A percentile compares a stretch with the other conserved stretches of the same genome.
Conservation (phyloP, 2,888 invertebrate species). For the Syrphus vitripennis region DNA sequence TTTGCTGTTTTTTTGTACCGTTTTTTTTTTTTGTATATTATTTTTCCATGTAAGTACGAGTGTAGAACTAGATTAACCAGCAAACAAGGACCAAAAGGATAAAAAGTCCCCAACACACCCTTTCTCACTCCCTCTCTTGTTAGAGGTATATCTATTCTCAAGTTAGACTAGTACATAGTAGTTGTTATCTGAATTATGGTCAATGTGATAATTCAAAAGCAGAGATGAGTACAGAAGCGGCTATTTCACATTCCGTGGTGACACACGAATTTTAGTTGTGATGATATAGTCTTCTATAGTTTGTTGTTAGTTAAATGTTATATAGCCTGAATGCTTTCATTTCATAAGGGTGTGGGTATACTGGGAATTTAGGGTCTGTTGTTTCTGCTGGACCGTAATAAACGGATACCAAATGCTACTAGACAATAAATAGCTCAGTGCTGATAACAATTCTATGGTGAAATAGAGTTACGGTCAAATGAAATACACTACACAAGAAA, state of each 20-base stretch:
- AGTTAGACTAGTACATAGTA: slow-evolving; percentile 41
- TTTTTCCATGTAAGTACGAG: slow-evolving; percentile 14
- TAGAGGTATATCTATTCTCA: neutral
- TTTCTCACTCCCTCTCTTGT: neutral
- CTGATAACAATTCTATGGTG: slow-evolving; percentile 47
- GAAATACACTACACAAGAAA: neutral
- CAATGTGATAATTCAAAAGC: slow-evolving; percentile 73
- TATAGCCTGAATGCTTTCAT: neutral
- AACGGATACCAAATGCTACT: slow-evolving; percentile 27
- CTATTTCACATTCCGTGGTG: slow-evolving; percentile 63
- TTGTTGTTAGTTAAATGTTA: neutral
- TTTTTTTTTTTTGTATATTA: neutral
- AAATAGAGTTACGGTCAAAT: slow-evolving; percentile 50
- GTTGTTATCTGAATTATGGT: slow-evolving; percentile 73
- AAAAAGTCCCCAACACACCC: no score
- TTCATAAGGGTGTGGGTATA: neutral
- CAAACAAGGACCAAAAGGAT: slow-evolving; percentile 59
- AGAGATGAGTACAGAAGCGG: slow-evolving; percentile 65
- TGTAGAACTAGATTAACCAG: slow-evolving; percentile 64
- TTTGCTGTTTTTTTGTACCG: neutral
- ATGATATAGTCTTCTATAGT: slow-evolving; percentile 39
- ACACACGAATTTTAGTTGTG: slow-evolving; percentile 59
- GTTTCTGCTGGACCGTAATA: slow-evolving; percentile 37
- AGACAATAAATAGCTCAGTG: slow-evolving; percentile 56
- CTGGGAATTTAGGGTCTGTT: slow-evolving; percentile 6